A percentile compares a stretch with the other conserved stretches of the same genome.
Conservation (phyloP, 2,888 invertebrate genomes). For the Apodemia zela region DNA sequence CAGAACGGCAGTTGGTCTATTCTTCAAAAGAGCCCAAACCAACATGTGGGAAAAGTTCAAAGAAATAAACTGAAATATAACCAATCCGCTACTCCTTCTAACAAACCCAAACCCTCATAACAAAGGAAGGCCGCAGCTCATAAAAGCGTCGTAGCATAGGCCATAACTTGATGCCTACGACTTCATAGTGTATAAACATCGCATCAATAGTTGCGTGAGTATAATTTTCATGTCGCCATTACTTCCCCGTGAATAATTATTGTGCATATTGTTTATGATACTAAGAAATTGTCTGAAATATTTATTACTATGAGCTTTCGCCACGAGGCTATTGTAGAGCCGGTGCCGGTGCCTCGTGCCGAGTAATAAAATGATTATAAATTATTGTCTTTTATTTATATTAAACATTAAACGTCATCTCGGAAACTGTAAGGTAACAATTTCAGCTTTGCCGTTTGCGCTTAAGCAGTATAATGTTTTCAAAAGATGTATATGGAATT, state of each 20-base stretch:
- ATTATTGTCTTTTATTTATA: conserved; percentile 4
- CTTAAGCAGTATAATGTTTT: too few relatives aligned
- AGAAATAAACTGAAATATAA: too few relatives aligned
- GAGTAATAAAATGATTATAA: conserved; percentile 2
- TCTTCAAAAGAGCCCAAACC: too few relatives aligned
- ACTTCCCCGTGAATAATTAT: conserved; percentile 29
- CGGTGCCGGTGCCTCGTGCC: background rate
- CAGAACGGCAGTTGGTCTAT: too few relatives aligned
- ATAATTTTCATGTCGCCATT: conserved; percentile 33
- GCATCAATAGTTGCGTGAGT: conserved; percentile 30
- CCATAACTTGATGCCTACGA: conserved; percentile 49
- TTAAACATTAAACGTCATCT: too few relatives aligned
- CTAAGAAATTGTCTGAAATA: conserved; percentile 17
- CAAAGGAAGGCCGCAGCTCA: conserved; percentile 56
- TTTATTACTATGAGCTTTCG: conserved; percentile 7
- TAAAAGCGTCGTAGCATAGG: conserved; percentile 48
- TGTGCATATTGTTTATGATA: conserved; percentile 22
- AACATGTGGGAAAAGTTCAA: too few relatives aligned
- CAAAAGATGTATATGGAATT: too few relatives aligned
- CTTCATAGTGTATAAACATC: conserved; percentile 51
- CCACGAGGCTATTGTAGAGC: conserved; percentile 3
- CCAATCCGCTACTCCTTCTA: conserved; percentile 27
- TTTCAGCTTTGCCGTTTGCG: too few relatives aligned
- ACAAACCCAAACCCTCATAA: conserved; percentile 31
- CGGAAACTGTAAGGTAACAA: too few relatives aligned